Base-by-base conservation (phyloP, 2,888 invertebrate genomes). In the Epinotia ramella region DNA sequence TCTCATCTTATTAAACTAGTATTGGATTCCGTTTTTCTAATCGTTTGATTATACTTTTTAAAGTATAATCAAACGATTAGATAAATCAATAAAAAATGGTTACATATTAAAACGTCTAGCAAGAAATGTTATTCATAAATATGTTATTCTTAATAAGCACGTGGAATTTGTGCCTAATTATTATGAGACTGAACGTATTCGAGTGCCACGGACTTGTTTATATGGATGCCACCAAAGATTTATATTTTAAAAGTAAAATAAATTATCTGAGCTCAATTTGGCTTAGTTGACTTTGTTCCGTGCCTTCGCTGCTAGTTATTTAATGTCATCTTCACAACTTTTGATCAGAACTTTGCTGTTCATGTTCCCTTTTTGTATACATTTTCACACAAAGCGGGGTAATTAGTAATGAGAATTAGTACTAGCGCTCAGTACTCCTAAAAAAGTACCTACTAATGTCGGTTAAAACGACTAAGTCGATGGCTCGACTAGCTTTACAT, bases 341-440 rank as follows among this genome's bases (percentile, higher is more conserved):
- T 78, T 79, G 80, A 78, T 80, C 53, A 78, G 78, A 69, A 76
- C 68, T 73, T 75, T 65, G 76, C 73, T 77, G 73, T 76, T 72
- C 65, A 69, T 76, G 64, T 74, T 77, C 78, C 74, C 76, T 77
- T 81, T 78, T 79, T 78, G 77, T 78, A 79, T 79, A 69, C 71
- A 60, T 63, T 75, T 59, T 71, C 65, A 75, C 44, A 75, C 65
- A 60, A 71, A 75, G 57, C 78, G 78, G 78, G 73, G 44, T 64
- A 73, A 73, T 73, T 73, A 63, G 53, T 53, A 53, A 53, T n/a
- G 18, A 57, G 68, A 28, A 46, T 57, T 69, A 56, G 56, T 24
- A 63, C n/a, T 53, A 68, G 63, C 20, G 18, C 63, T 56, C 56
- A 63, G 59, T 46, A 63, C 33, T 63, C 56, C 56, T 69, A 49